Conservation (phyloP, 1,140 invertebrate species). For the Cyphomyrmex costatus region DNA sequence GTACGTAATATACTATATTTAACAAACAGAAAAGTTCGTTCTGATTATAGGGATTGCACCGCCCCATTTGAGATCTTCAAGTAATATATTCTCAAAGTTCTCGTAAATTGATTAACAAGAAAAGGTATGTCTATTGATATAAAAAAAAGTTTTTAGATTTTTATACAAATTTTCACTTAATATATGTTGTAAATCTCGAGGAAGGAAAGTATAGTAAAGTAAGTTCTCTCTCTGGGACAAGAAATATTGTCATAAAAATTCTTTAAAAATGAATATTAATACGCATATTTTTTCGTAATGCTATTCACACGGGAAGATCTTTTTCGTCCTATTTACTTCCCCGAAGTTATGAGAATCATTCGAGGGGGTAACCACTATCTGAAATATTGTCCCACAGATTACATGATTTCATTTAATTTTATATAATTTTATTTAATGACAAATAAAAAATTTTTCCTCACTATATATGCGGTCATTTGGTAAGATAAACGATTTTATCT, state of each 20-base stretch:
- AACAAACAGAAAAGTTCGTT: not conserved
- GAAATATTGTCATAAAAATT: not conserved
- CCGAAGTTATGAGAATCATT: constrained; percentile 5
- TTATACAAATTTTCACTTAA: constrained; percentile 5
- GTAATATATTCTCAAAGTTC: not conserved
- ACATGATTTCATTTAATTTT: too few relatives aligned
- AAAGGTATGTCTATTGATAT: not conserved
- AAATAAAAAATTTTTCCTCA: too few relatives aligned
- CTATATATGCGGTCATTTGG: too few relatives aligned
- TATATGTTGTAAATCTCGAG: too few relatives aligned
- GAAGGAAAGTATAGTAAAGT: not conserved
- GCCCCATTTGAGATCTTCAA: not conserved
- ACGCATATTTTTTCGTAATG: not conserved
- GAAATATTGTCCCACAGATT: too few relatives aligned
- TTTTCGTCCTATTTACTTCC: not conserved
- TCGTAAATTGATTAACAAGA: not conserved
- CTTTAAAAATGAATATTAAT: not conserved
- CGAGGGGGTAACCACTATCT: too few relatives aligned
- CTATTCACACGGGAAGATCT: not conserved
- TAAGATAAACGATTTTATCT: too few relatives aligned
- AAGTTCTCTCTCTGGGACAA: too few relatives aligned
- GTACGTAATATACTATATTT: not conserved
- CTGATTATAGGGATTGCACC: not conserved
- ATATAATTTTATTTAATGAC: too few relatives aligned
- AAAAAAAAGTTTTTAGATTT: not conserved